Conservation (phyloP, 1,140 invertebrate genomes). For the Spodoptera litura region DNA sequence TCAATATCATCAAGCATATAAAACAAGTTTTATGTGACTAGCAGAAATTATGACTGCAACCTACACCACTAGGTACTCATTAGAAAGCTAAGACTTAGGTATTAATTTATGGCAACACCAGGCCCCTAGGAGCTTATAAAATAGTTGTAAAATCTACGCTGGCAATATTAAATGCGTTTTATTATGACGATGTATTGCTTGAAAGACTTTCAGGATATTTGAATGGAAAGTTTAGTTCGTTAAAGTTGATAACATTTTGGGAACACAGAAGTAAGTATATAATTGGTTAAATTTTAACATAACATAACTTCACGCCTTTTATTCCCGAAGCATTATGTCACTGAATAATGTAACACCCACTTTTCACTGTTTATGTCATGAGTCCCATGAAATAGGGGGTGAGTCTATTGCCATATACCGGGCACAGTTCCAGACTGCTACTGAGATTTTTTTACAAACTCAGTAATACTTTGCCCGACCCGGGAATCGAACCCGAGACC, state of each 20-base stretch:
- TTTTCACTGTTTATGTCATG: no score
- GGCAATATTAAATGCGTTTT: slow-evolving; percentile 19
- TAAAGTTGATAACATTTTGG: background rate
- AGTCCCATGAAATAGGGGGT: no score
- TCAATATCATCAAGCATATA: slow-evolving; percentile 11
- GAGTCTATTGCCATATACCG: no score
- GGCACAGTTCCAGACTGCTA: no score
- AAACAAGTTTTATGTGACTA: slow-evolving; percentile 37
- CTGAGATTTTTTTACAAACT: no score
- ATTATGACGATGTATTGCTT: background rate
- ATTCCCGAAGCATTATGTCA: no score
- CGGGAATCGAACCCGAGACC: no score
- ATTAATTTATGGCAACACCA: slow-evolving; percentile 43
- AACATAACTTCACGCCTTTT: no score
- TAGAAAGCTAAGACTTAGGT: slow-evolving; percentile 26
- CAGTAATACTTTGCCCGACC: no score
- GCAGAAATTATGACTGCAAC: slow-evolving; percentile 34
- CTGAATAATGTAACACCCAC: no score
- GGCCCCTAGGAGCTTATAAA: slow-evolving; percentile 28
- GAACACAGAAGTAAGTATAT: no score
- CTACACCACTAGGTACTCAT: slow-evolving; percentile 31
- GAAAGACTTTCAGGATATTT: background rate
- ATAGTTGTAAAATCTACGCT: slow-evolving; percentile 17
- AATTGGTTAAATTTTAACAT: no score
- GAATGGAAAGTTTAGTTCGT: background rate